Evolutionary conservation across 2,797 vertebrate genomes (phyloP).

Genomic region (Tinamus major): DNA sequence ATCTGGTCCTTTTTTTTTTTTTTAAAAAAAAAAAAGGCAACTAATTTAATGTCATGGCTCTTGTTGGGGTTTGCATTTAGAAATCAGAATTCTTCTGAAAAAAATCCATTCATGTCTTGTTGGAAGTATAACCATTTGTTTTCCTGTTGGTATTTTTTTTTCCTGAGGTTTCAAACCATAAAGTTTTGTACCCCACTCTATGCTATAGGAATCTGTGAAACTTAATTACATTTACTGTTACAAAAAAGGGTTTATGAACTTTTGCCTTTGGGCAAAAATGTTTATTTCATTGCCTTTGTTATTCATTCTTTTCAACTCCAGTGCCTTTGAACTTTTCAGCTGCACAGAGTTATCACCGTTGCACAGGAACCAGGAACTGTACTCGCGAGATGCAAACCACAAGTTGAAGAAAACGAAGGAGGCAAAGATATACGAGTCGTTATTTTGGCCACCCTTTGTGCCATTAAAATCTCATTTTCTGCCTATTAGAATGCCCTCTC

Average conservation of each 20-base stretch:
- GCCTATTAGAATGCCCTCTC: conserved; percentile 96
- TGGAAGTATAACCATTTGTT: conserved; percentile 69
- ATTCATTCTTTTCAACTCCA: conserved; percentile 85
- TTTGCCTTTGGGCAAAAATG: conserved; percentile 86
- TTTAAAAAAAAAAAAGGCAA: neutral
- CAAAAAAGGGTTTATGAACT: conserved; percentile 86
- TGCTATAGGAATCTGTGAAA: conserved; percentile 83
- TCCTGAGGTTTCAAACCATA: conserved; percentile 73
- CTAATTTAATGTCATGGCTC: conserved; percentile 14
- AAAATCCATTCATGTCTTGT: conserved; percentile 49
- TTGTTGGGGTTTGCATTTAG: conserved; percentile 31
- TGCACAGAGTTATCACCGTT: conserved; percentile 85
- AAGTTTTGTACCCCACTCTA: conserved; percentile 76
- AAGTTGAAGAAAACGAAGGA: conserved; percentile 81
- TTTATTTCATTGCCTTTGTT: conserved; percentile 87
- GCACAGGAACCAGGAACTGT: conserved; percentile 81
- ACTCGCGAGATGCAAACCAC: conserved; percentile 81
- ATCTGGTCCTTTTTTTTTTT: neutral
- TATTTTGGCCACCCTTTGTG: conserved; percentile 92
- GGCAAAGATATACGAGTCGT: conserved; percentile 83
- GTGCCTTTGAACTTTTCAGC: conserved; percentile 86
- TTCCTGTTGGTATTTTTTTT: conserved; percentile 74
- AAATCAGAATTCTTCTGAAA: conserved; percentile 64
- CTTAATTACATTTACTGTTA: conserved; percentile 87
- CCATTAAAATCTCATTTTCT: conserved; percentile 99